A percentile compares a stretch with the other conserved stretches of the same genome.
Evolutionary conservation across 2,888 invertebrate genomes (phyloP).

Genomic region (Nephrocerus scutellatus): DNA sequence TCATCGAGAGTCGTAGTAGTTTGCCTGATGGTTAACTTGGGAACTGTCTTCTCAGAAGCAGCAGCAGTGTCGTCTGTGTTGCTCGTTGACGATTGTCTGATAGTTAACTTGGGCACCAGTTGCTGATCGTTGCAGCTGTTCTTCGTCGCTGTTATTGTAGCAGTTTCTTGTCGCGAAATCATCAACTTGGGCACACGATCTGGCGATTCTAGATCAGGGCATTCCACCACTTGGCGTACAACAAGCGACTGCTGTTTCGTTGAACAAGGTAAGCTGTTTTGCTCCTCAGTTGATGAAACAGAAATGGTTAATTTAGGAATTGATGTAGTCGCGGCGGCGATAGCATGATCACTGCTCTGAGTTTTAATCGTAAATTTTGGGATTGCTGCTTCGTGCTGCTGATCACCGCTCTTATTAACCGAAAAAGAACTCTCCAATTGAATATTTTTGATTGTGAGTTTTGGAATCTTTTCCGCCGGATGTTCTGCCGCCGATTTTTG

Average conservation of each 20-base stretch:
- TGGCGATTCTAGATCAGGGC: slow-evolving; percentile 23
- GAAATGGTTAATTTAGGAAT: slow-evolving; percentile 28
- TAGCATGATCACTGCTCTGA: too few relatives aligned
- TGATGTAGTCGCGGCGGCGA: too few relatives aligned
- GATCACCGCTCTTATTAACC: slow-evolving; percentile 7
- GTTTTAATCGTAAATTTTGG: slow-evolving; percentile 53
- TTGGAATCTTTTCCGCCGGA: slow-evolving; percentile 18
- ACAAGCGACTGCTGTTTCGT: slow-evolving; percentile 18
- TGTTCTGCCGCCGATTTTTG: neutral
- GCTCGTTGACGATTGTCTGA: slow-evolving; percentile 33
- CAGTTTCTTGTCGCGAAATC: slow-evolving; percentile 43
- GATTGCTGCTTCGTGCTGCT: slow-evolving; percentile 28
- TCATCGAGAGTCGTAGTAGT: neutral
- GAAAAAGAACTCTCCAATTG: slow-evolving; percentile 15
- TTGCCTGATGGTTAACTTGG: slow-evolving; percentile 12
- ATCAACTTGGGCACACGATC: slow-evolving; percentile 35
- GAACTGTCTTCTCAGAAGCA: slow-evolving; percentile 6
- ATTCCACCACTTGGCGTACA: slow-evolving; percentile 12
- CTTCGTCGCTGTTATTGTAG: slow-evolving; percentile 24
- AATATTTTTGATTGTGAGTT: slow-evolving; percentile 27
- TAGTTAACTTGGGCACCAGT: slow-evolving; percentile 37
- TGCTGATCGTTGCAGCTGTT: slow-evolving; percentile 19
- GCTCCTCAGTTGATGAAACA: slow-evolving; percentile 21
- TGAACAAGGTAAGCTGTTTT: slow-evolving; percentile 35
- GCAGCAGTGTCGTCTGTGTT: slow-evolving; percentile 11